Evolutionary conservation across 2,888 invertebrate genomes (phyloP), one percentile per base, ranked within the genome.

Genomic region (Diarsia brunnea): DNA sequence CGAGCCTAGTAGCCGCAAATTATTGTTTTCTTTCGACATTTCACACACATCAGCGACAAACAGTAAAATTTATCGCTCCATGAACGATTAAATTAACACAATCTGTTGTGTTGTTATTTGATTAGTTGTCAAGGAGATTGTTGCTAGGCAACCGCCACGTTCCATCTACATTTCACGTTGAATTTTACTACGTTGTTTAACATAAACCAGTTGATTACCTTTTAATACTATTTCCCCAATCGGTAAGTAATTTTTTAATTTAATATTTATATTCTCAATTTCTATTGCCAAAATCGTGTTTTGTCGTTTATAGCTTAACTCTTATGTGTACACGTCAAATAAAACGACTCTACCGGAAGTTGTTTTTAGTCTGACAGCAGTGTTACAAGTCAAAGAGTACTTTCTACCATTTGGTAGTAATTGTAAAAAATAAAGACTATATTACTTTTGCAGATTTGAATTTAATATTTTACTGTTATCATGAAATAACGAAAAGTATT

Each of bases 21-120:
- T 96, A 84, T 92, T 90, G 84, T 93, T 95, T 88, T 96, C 96
- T 89, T 96, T 96, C 88, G 96, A 96, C 96, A 96, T 96, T 92
- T 92, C 93, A 93, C 89, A 87, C 85, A 89, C 92, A 92, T 92
- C 91, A 91, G 83, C 77, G 53, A 81, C 70, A 67, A 79, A 75
- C 27, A 47, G 53, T 27, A 3, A 19, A 58, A 65, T 51, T 24
- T 31, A 67, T 51, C 55, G 31, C 31, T 45, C 38, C 19, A 55
- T 21, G 24, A 58, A 81, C 75, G 77, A n/a, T 4, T 31, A 45
- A 3, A 31, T 14, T 63, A n/a, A 66, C 65, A 75, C 24, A 38
- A 51, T 27, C 24, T 14, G 55, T 82, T 78, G 58, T 78, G 63
- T 63, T 63, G 63, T 81, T 77, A 71, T 82, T 89, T 89, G n/a